phyloP scores from a whole-genome alignment of 1,140 invertebrate species.

The Halictus rubicundus region DNA sequence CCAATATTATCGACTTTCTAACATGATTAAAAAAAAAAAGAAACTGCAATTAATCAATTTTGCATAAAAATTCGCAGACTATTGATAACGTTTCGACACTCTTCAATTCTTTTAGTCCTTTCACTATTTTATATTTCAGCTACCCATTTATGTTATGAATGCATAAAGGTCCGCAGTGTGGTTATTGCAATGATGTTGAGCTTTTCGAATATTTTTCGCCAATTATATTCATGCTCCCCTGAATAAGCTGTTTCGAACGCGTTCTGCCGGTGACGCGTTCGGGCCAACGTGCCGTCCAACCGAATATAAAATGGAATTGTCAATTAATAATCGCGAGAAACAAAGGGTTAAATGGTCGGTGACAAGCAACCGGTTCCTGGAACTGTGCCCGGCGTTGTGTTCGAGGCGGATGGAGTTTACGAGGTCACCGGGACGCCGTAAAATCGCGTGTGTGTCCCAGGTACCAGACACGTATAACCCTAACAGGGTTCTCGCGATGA shows the following conservation, averaged over 20 bases:
- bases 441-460: background rate
- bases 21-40: too few relatives aligned
- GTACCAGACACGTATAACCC: background rate
- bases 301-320: background rate
- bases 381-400: constrained; percentile 9
- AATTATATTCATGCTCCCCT: too few relatives aligned
- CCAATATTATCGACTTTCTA: too few relatives aligned
- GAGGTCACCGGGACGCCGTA: constrained; percentile 29
- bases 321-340: constrained; percentile 25
- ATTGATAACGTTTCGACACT: too few relatives aligned
- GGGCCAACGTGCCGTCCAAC: background rate
- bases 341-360: constrained; percentile 10
- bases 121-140: too few relatives aligned
- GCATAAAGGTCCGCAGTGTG: too few relatives aligned
- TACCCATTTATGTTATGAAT: too few relatives aligned
- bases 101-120: too few relatives aligned
- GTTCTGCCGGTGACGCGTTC: background rate
- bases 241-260: background rate
- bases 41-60: too few relatives aligned
- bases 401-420: background rate
- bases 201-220: too few relatives aligned
- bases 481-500: background rate
- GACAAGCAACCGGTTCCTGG: constrained; percentile 23
- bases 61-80: too few relatives aligned
- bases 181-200: too few relatives aligned